These are phyloP conservation scores for Anneissia japonica DNA, from an alignment of 35 echinoderm and acorn worm species.

Conservation along the genomic window DNA sequence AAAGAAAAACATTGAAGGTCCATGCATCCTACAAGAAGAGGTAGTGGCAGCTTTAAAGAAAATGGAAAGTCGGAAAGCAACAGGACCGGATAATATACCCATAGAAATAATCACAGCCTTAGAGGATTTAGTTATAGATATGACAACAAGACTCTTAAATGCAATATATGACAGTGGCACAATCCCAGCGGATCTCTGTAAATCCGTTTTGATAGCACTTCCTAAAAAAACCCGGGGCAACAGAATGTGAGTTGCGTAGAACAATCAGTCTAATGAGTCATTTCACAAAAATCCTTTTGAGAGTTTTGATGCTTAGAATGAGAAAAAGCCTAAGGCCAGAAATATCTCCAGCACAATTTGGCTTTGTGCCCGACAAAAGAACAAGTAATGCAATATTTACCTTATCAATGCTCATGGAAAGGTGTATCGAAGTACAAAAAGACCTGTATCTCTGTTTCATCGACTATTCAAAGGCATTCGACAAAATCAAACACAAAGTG, in stretches of 20 bases:
- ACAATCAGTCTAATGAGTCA: constrained; percentile 12
- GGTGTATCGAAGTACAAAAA: constrained; percentile 4
- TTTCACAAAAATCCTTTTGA: constrained; percentile 1
- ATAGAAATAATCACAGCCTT: not conserved
- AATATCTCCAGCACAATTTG: not conserved
- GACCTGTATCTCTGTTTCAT: constrained; percentile 3
- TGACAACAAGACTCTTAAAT: not conserved
- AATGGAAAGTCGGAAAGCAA: constrained; percentile 3
- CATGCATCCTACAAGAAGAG: not conserved
- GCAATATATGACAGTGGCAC: not conserved
- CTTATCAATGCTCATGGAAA: not conserved
- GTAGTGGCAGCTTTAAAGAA: not conserved
- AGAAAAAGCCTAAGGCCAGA: not conserved
- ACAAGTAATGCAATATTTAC: constrained; percentile 16
- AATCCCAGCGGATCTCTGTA: not conserved
- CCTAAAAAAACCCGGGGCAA: not conserved
- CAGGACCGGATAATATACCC: not conserved
- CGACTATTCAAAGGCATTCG: not conserved
- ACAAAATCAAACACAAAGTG: not conserved
- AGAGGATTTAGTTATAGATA: constrained; percentile 1
- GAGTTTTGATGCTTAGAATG: not conserved
- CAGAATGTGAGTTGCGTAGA: not conserved
- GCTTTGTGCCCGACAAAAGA: not conserved
- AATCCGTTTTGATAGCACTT: not conserved
- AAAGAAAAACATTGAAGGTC: not conserved